Evolutionary conservation across 1,140 invertebrate species (phyloP), one percentile per base, ranked within the genome.

Genomic region (Bombus consobrinus): DNA sequence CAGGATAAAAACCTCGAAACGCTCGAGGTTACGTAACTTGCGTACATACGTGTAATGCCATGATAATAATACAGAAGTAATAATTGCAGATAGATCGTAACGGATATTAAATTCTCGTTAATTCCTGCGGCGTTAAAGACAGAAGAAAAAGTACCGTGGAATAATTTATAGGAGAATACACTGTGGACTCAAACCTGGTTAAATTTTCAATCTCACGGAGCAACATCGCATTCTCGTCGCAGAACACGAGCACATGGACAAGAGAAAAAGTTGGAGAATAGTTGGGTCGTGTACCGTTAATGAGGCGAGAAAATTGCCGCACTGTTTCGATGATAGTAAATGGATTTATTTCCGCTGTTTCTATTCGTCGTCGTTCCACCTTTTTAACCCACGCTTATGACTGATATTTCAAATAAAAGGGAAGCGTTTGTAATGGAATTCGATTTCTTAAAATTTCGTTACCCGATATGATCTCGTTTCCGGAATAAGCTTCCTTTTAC

Each of bases 71-170:
- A 43, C 28, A 6, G 13, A 41, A 43, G n/a, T 72, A 72, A 72
- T 72, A 39, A 41, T 43, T 12, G 69, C 12, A 43, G 28, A 72
- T 41, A 28, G 18, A 72, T 41, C 13, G 69, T n/a, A 15, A 15
- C 37, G 69, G 13, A 72, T 41, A 72, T 72, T 72, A 18, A 41
- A 41, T 72, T n/a, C 69, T n/a, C 69, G 69, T 72, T 41, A 72
- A 72, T 72, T 39, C 18, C 37, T 25, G 13, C 13, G 39, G 69
- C 69, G 12, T 41, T 13, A 43, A 18, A 41, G n/a, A 39, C 12
- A 6, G 39, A n/a, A 72, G 13, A n/a, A 72, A 39, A 22, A 39
- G 15, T 1, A 2, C 2, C 3, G 28, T 28, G 69, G 28, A 41
- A 72, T 72, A 72, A 72, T 72, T 72, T 72, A n/a, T n/a, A n/a